Conservation (phyloP, 1,140 invertebrate species). For the Anagrus nilaparvatae region DNA sequence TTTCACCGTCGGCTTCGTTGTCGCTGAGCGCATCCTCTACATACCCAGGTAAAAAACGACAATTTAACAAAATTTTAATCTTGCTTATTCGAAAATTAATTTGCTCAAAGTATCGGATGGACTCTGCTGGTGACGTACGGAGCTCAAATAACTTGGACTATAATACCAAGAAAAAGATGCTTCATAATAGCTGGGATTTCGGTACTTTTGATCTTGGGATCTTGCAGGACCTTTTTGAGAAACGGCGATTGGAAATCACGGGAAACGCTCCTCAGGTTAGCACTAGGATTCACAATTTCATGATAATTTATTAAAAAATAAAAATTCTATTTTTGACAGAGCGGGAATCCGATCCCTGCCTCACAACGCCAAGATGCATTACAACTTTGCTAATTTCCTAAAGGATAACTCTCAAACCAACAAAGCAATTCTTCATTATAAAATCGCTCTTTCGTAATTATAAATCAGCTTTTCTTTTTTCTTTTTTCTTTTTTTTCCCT, state of each 20-base stretch:
- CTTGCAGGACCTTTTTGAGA: slow-evolving; percentile 54
- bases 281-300: not conserved
- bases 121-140: slow-evolving; percentile 54
- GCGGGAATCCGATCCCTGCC: slow-evolving; percentile 69
- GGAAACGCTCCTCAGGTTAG: slow-evolving; percentile 61
- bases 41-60: slow-evolving; percentile 72
- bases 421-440: slow-evolving; percentile 68
- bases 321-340: slow-evolving; percentile 46
- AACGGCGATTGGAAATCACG: slow-evolving; percentile 72
- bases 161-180: slow-evolving; percentile 38
- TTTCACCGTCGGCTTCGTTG: slow-evolving; percentile 82
- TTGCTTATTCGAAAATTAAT: slow-evolving; percentile 4
- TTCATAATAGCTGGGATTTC: slow-evolving; percentile 43
- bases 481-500: slow-evolving; percentile 6
- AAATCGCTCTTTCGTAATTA: slow-evolving; percentile 68
- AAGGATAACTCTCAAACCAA: slow-evolving; percentile 62
- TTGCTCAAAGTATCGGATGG: slow-evolving; percentile 53
- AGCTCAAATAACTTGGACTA: slow-evolving; percentile 49
- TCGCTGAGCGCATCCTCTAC: slow-evolving; percentile 84
- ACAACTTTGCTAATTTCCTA: slow-evolving; percentile 82
- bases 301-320: not conserved
- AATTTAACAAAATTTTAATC: not conserved
- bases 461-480: not conserved
- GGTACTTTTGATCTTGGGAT: slow-evolving; percentile 50
- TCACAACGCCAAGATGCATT: slow-evolving; percentile 84